Evolutionary conservation across 2,888 invertebrate species (phyloP).

Genomic region (Hydraecia micacea): DNA sequence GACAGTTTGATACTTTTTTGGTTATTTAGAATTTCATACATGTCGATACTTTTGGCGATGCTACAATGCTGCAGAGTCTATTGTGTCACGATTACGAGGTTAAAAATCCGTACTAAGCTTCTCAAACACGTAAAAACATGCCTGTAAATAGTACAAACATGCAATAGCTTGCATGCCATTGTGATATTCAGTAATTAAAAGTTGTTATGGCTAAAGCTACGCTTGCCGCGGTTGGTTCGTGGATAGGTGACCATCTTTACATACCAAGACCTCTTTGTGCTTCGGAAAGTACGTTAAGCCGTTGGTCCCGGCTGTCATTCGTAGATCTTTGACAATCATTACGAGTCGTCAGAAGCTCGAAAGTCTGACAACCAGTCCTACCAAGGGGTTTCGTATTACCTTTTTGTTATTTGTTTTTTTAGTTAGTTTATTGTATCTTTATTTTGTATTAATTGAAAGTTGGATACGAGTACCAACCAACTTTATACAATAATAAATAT

Average conservation of each 20-base stretch:
- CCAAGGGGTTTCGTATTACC: neutral
- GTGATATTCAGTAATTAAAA: neutral
- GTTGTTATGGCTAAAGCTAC: neutral
- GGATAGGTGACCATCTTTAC: neutral
- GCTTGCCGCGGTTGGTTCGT: neutral
- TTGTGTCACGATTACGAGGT: neutral
- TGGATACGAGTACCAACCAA: neutral
- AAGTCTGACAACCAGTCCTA: neutral
- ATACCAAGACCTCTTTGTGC: neutral
- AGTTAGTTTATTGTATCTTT: neutral
- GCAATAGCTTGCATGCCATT: neutral
- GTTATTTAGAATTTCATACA: too few species aligned
- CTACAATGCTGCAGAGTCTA: neutral
- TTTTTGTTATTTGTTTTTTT: too few species aligned
- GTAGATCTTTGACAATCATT: neutral
- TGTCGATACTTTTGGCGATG: neutral
- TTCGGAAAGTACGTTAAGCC: neutral
- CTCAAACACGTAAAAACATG: neutral
- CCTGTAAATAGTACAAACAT: neutral
- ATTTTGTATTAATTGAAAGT: neutral
- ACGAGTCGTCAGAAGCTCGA: neutral
- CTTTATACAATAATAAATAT: neutral
- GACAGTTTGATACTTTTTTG: neutral
- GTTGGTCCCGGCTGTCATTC: neutral
- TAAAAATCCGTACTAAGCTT: neutral